phyloP scores from a whole-genome alignment of 2,888 invertebrate species.

The Eristalinus aeneus region DNA sequence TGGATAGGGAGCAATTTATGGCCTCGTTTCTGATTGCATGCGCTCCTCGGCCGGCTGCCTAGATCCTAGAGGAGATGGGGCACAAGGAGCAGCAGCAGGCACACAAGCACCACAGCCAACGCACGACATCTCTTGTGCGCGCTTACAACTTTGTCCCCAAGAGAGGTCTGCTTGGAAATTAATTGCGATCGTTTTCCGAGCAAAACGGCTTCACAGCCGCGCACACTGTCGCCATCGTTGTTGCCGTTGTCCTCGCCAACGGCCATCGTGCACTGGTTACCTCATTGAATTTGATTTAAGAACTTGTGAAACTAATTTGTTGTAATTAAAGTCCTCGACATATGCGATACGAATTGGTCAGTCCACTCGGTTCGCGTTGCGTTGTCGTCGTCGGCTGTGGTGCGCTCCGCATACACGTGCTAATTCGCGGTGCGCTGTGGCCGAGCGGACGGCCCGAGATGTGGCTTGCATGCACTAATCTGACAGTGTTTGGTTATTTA shows the following conservation, averaged over 20 bases:
- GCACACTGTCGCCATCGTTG: not conserved
- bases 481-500: conserved; percentile 55
- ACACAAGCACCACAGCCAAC: conserved; percentile 14
- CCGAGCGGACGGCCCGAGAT: not conserved
- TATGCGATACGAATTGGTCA: conserved; percentile 64
- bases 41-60: not conserved
- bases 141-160: conserved; percentile 59
- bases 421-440: conserved; percentile 39
- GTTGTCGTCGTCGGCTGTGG: conserved; percentile 14
- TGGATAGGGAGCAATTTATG: conserved; percentile 49
- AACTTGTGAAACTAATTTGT: conserved; percentile 69
- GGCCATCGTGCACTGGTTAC: conserved; percentile 29
- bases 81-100: not conserved
- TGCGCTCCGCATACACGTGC: conserved; percentile 52
- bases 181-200: conserved; percentile 57
- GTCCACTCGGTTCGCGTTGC: conserved; percentile 2
- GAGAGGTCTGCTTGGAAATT: conserved; percentile 62
- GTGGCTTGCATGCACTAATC: conserved; percentile 56
- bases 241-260: too few species aligned
- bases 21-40: conserved; percentile 39
- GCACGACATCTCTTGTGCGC: conserved; percentile 41
- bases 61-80: not conserved
- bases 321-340: conserved; percentile 68
- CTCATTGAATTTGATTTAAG: conserved; percentile 68
- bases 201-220: conserved; percentile 10